Conservation (phyloP, 64 coral and sea anemone species). For the Montipora sp. region DNA sequence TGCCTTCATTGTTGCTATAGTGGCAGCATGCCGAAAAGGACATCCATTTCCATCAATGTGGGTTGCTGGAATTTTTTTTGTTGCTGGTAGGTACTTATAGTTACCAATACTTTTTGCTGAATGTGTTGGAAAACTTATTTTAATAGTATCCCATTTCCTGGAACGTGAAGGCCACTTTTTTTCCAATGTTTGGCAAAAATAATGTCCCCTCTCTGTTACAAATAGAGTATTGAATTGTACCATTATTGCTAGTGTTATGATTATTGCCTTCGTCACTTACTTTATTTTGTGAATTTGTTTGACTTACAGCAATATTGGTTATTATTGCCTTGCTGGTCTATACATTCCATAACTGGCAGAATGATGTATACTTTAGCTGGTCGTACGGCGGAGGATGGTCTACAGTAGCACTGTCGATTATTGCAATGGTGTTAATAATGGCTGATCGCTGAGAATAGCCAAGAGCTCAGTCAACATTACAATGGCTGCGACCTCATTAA, state of each 20-base stretch:
- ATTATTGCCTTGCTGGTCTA: constrained; percentile 93
- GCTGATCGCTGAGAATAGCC: constrained; percentile 81
- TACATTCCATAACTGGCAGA: constrained; percentile 90
- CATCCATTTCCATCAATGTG: constrained; percentile 85
- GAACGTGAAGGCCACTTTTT: too few relatives aligned
- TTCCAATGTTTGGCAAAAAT: too few relatives aligned
- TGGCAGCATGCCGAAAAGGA: constrained; percentile 83
- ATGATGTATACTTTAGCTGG: constrained; percentile 95
- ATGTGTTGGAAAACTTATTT: too few relatives aligned
- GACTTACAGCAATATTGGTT: constrained; percentile 76
- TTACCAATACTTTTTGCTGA: too few relatives aligned
- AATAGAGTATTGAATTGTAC: too few relatives aligned
- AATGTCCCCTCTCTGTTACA: too few relatives aligned
- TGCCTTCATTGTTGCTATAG: constrained; percentile 74
- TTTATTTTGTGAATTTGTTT: background rate
- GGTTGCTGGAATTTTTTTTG: constrained; percentile 73
- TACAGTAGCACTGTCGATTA: constrained; percentile 90
- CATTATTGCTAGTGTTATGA: too few relatives aligned
- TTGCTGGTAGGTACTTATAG: constrained; percentile 49
- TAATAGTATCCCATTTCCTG: too few relatives aligned
- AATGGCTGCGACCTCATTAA: background rate
- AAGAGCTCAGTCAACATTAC: background rate
- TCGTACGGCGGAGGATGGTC: constrained; percentile 96
- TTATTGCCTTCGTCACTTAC: constrained; percentile 1
- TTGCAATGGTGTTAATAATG: constrained; percentile 92